Evolutionary conservation across 1,140 invertebrate species (phyloP).

Genomic region (Sipha flava): DNA sequence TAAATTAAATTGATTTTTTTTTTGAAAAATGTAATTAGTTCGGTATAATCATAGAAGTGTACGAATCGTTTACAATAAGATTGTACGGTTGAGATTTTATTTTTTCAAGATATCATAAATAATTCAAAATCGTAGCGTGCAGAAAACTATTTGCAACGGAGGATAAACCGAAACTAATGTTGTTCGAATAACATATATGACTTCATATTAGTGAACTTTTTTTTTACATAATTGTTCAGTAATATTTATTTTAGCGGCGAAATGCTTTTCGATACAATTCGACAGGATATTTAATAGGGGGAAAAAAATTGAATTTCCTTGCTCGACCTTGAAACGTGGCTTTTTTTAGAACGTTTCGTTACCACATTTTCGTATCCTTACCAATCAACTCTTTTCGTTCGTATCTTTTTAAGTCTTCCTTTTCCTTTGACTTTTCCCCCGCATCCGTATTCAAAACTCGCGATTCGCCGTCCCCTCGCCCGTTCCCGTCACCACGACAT

Average conservation of each 20-base stretch:
- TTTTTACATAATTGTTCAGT: background rate
- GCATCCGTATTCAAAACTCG: too few relatives aligned
- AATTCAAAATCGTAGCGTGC: too few relatives aligned
- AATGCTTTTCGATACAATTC: background rate
- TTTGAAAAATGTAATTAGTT: background rate
- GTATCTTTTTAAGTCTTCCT: too few relatives aligned
- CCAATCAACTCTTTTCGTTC: too few relatives aligned
- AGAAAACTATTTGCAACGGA: too few relatives aligned
- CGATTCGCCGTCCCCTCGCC: too few relatives aligned
- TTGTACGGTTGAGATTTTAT: too few relatives aligned
- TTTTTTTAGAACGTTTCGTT: background rate
- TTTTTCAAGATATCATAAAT: too few relatives aligned
- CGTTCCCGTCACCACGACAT: too few relatives aligned
- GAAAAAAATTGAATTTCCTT: background rate
- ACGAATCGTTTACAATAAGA: background rate
- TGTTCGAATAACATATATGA: background rate
- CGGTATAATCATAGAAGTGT: conserved; percentile 3
- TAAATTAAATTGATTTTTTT: background rate
- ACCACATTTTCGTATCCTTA: background rate
- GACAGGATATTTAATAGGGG: background rate
- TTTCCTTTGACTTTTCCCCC: too few relatives aligned
- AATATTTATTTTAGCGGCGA: background rate
- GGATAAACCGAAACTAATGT: too few relatives aligned
- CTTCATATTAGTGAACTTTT: background rate
- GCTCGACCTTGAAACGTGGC: background rate